Base-by-base conservation (phyloP, 2,888 invertebrate species). In the Augochlorella aurata region DNA sequence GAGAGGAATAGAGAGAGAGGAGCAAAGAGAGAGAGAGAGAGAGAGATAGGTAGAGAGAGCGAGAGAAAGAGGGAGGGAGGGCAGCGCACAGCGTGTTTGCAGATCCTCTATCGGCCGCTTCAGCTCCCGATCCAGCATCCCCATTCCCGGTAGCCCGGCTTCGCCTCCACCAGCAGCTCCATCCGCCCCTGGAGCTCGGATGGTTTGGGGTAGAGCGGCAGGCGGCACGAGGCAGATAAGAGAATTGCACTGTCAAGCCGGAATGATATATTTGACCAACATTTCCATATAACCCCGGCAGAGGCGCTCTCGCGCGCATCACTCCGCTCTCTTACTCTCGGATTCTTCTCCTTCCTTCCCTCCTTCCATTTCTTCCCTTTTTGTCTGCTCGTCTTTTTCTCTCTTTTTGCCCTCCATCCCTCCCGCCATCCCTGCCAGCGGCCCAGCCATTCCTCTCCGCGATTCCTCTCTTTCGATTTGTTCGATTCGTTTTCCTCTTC, bases 261-360 rank as follows among this genome's bases (percentile, higher is more conserved):
- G 96, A 96, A 97, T 97, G 97, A 97, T 97, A 97, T 97, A 97
- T 97, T 96, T 96, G 96, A 96, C 96, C 96, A 96, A 96, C 96
- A 97, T 97, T 97, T 97, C 96, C 97, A 97, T 97, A 96, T 93
- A 93, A 92, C 92, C 91, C 91, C 91, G 90, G 92, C 92, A 92
- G 92, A 92, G 92, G 91, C 90, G 90, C 90, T 86, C 90, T 89
- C 85, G 87, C 89, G 88, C 88, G 87, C 90, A 86, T 89, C 90
- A 88, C 89, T 90, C 88, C 88, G 88, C 90, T 90, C 89, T 89
- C 90, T 89, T 85, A 89, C 88, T 88, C 87, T 78, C 82, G 82
- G 79, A 82, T 87, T 87, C 88, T 87, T 89, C 84, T 82, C 76
- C 83, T 85, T 86, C 85, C 29, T 86, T 84, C 79, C 77, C 72